Conservation (phyloP, 1,140 invertebrate species). For the Zaprionus davidi region DNA sequence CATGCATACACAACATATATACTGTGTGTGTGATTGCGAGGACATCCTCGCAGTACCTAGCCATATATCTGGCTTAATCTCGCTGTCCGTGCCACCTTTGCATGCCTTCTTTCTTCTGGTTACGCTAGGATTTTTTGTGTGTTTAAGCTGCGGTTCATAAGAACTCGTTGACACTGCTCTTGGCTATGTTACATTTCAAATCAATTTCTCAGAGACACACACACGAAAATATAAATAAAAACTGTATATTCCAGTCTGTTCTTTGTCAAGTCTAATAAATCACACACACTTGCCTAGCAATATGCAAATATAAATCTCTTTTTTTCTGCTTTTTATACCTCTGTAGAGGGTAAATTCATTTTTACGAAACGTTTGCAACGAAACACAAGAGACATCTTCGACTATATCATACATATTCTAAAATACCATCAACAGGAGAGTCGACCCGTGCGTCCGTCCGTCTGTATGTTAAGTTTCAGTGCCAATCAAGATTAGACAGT, state of each 20-base stretch:
- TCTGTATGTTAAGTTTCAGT: too few species aligned
- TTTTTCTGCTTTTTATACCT: slow-evolving; percentile 17
- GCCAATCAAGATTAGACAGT: too few species aligned
- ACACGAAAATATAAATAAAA: slow-evolving; percentile 4
- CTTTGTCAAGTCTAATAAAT: slow-evolving; percentile 18
- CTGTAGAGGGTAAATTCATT: too few species aligned
- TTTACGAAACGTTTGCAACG: too few species aligned
- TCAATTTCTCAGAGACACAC: slow-evolving; percentile 50
- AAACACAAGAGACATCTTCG: too few species aligned
- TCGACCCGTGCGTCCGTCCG: too few species aligned
- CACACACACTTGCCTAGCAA: neutral
- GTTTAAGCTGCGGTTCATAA: slow-evolving; percentile 41
- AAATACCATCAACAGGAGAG: too few species aligned
- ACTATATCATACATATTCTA: too few species aligned
- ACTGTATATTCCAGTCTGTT: slow-evolving; percentile 27
- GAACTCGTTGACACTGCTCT: slow-evolving; percentile 51
- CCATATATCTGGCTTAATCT: slow-evolving; percentile 40
- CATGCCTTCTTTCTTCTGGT: slow-evolving; percentile 14
- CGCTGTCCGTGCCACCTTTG: slow-evolving; percentile 29
- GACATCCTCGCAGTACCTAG: slow-evolving; percentile 30
- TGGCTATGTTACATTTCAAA: slow-evolving; percentile 72
- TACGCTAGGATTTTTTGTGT: slow-evolving; percentile 19
- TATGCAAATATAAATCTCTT: slow-evolving; percentile 7
- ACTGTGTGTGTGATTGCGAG: slow-evolving; percentile 36
- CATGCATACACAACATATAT: neutral